Evolutionary conservation across 2,113 vertebrate species (phyloP), one percentile per base, ranked within the genome.

Genomic region (Danionella cerebrum): DNA sequence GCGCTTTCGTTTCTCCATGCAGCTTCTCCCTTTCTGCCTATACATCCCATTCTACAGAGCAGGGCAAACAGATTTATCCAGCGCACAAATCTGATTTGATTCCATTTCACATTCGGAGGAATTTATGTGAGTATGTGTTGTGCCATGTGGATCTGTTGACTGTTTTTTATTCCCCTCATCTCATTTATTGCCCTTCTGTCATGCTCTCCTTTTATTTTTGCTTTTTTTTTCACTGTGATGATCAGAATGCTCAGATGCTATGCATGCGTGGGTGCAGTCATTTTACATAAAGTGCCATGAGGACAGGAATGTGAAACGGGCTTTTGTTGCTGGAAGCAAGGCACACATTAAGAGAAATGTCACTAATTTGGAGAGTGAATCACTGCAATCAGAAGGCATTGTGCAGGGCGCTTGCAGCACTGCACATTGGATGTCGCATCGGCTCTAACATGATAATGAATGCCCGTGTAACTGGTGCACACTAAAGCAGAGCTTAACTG

Each of bases 251-350:
- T 66, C 71, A 53, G 60, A 45, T 55, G 48, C 65, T 67, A 80
- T 64, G 63, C 54, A 62, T 25, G 71, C 72, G 84, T 85, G 79
- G 85, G 82, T 70, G 70, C 75, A 67, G 62, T 69, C 67, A 69
- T 81, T 85, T 82, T 69, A 77, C 59, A 75, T 75, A 53, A 59
- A 72, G 59, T 76, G 69, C 71, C 75, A 71, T 72, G 76, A 80
- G 80, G 64, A 78, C 77, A 78, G 73, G 63, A 74, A 76, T 65
- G 36, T 6, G 72, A 80, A 78, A 77, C 63, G 69, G 52, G 76
- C 79, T 80, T 82, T 82, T 82, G 78, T 80, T 69, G 70, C 78
- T 74, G 78, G 67, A 74, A 82, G 82, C 78, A 75, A 71, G 44
- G 76, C 60, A 66, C 16, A 54, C 72, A 72, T 65, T 66, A 63